Base-by-base conservation (phyloP, 2,888 invertebrate species). In the Alcis repandata region DNA sequence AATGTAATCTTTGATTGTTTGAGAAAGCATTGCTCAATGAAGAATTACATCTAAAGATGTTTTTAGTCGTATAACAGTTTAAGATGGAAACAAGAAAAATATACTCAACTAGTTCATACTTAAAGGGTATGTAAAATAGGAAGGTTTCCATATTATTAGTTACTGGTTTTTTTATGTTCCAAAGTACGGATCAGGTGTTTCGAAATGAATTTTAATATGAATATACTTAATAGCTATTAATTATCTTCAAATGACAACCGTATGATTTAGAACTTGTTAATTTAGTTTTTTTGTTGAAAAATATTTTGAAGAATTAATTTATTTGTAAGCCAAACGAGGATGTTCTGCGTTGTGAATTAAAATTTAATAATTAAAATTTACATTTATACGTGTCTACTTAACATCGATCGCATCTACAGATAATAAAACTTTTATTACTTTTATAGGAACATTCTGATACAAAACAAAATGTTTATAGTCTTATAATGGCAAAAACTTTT, bases 171-270 rank as follows among this genome's bases (percentile, higher is more conserved):
- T 59, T 33, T 54, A 59, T 43, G 22, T 19, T 32, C 15, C n/a
- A 27, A 48, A 54, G 63, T 33, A 15, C 33, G 27, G 48, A 27
- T 56, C 60, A 65, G 65, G 65, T 65, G 65, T 51, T 20, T 56
- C 32, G 13, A 45, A 54, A 60, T 45, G 36, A 36, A 64, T 60
- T 60, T 49, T 27, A 63, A 59, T 59, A 52, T 60, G 56, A 65
- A 65, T 60, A 57, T 22, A 6, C 40, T 60, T 65, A 65, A 65
- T 52, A 45, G 38, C 51, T 57, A 60, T 65, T 65, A 65, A 65
- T 65, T 60, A 61, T 66, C n/a, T 20, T 52, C 52, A 58, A 61
- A 61, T 46, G 65, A 66, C 60, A 65, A 46, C 13, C 60, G 46
- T 46, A 46, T 61, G 65, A 66, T 66, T 66, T 61, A 66, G 32